Conservation (phyloP, 1,140 invertebrate genomes). For the Drosophila nannoptera region DNA sequence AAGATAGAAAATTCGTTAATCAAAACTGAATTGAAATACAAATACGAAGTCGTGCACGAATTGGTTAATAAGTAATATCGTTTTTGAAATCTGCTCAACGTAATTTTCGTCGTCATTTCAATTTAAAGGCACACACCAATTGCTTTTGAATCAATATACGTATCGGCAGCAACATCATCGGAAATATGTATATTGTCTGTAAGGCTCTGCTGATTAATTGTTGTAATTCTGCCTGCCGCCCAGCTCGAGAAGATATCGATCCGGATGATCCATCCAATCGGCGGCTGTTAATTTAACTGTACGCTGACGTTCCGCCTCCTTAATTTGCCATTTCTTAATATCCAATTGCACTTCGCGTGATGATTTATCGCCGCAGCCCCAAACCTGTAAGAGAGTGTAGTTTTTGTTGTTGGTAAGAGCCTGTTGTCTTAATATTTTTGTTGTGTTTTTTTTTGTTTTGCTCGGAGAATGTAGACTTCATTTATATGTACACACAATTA, state of each 20-base stretch:
- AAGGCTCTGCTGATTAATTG: slow-evolving; percentile 55
- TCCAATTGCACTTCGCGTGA: slow-evolving; percentile 89
- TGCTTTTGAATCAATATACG: slow-evolving; percentile 45
- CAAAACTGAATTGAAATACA: slow-evolving; percentile 63
- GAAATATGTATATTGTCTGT: too few relatives aligned
- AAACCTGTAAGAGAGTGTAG: slow-evolving; percentile 82
- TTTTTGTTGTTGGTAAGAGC: slow-evolving; percentile 66
- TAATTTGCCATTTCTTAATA: slow-evolving; percentile 93
- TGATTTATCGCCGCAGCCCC: slow-evolving; percentile 89
- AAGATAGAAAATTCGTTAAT: slow-evolving; percentile 51
- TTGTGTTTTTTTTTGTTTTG: slow-evolving; percentile 33
- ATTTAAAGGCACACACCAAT: slow-evolving; percentile 33
- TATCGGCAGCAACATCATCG: slow-evolving; percentile 17
- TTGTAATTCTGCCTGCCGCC: slow-evolving; percentile 89
- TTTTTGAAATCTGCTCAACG: slow-evolving; percentile 34
- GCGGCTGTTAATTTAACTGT: slow-evolving; percentile 89
- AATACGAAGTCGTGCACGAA: slow-evolving; percentile 42
- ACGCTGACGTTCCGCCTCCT: slow-evolving; percentile 89
- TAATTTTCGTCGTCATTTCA: slow-evolving; percentile 22
- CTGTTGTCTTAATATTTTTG: slow-evolving; percentile 2
- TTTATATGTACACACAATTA: slow-evolving; percentile 48
- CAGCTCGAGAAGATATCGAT: slow-evolving; percentile 90
- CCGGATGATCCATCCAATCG: slow-evolving; percentile 95
- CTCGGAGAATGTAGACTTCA: slow-evolving; percentile 66
- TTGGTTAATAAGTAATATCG: slow-evolving; percentile 10